Conservation (phyloP, 2,888 invertebrate genomes). For the Spisula solida region DNA sequence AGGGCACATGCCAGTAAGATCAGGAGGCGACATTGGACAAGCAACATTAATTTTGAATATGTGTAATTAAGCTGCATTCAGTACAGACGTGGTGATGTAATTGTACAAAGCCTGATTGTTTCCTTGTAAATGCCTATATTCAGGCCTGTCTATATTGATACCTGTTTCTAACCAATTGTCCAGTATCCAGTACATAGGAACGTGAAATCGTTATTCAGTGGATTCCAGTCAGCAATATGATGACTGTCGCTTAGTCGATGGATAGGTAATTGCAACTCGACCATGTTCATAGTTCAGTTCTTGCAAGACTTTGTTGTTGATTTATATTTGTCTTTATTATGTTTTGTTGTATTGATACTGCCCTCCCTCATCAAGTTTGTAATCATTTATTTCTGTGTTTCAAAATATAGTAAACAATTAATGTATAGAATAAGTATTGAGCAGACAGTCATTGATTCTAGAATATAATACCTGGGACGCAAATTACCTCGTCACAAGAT, state of each 20-base stretch:
- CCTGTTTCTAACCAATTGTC: no score
- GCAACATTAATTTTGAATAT: background rate
- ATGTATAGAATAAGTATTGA: background rate
- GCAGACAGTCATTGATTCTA: no score
- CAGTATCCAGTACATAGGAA: no score
- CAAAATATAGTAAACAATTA: background rate
- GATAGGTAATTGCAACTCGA: background rate
- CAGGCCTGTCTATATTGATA: no score
- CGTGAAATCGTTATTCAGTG: background rate
- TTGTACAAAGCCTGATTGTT: no score
- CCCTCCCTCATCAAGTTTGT: background rate
- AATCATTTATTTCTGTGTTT: conserved; percentile 7
- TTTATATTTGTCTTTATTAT: background rate
- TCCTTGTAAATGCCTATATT: no score
- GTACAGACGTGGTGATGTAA: no score
- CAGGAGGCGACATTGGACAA: background rate
- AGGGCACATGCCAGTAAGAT: no score
- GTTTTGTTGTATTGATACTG: background rate
- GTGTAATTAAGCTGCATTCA: no score
- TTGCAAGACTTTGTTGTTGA: background rate
- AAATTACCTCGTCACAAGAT: no score
- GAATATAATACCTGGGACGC: background rate
- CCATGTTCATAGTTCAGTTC: background rate
- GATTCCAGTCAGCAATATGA: background rate
- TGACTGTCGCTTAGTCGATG: background rate